phyloP scores from a whole-genome alignment of 1,140 invertebrate species.

The Druon quercuslanigerum region DNA sequence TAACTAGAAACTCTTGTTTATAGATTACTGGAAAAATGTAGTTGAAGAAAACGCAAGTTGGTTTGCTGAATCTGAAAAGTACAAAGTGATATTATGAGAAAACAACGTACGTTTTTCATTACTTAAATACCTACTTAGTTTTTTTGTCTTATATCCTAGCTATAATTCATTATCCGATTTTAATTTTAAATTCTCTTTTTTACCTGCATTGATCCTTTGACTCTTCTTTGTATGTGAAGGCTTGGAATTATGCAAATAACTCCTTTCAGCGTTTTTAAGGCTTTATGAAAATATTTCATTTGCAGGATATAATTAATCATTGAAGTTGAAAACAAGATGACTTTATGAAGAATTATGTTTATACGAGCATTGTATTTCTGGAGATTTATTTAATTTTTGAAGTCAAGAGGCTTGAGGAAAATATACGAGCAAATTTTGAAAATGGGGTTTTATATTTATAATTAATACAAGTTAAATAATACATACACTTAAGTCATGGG shows the following conservation, averaged over 20 bases:
- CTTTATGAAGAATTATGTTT: too few species aligned
- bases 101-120: slow-evolving; percentile 6
- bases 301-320: not conserved
- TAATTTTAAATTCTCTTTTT: slow-evolving; percentile 17
- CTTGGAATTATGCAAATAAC: slow-evolving; percentile 16
- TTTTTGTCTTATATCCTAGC: slow-evolving; percentile 13
- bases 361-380: not conserved
- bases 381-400: not conserved
- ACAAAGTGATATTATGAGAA: slow-evolving; percentile 62
- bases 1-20: slow-evolving; percentile 38
- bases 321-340: not conserved
- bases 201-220: slow-evolving; percentile 7
- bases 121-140: not conserved
- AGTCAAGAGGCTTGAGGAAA: not conserved
- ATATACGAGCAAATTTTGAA: not conserved
- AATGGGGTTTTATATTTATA: slow-evolving; percentile 45
- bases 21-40: slow-evolving; percentile 77
- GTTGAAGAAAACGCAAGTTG: slow-evolving; percentile 75
- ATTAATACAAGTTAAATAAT: slow-evolving; percentile 61
- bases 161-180: not conserved
- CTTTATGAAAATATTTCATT: not conserved
- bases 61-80: slow-evolving; percentile 78
- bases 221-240: not conserved
- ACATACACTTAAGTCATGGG: slow-evolving; percentile 70
- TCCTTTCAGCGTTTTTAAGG: not conserved